phyloP scores from a whole-genome alignment of 2,888 invertebrate genomes.

The Agrilus mali region DNA sequence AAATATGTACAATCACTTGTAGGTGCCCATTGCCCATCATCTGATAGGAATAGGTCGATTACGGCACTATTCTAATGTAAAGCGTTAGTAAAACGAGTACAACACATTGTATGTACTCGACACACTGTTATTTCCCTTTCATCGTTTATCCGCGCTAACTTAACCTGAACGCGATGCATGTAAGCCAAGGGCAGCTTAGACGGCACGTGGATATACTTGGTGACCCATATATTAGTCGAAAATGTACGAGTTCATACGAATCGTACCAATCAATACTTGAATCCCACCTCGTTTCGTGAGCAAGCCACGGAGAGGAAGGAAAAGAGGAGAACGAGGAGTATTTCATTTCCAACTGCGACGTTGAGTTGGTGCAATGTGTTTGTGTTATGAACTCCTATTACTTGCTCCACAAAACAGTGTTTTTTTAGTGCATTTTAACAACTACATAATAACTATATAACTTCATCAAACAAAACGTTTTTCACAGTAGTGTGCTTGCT shows the following conservation, averaged over 20 bases:
- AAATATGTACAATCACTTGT: constrained; percentile 1
- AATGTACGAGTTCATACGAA: constrained; percentile 19
- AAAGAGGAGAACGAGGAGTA: too few relatives aligned
- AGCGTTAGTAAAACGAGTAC: too few relatives aligned
- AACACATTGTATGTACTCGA: too few relatives aligned
- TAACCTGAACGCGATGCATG: constrained; percentile 11
- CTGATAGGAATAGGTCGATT: too few relatives aligned
- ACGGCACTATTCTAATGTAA: too few relatives aligned
- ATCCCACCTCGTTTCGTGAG: constrained; percentile 1
- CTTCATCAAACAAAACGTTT: too few relatives aligned
- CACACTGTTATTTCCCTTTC: not conserved
- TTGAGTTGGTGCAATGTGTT: not conserved
- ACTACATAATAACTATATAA: too few relatives aligned
- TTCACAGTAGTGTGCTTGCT: too few relatives aligned
- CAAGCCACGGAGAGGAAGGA: too few relatives aligned
- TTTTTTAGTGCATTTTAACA: not conserved
- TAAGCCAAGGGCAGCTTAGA: constrained; percentile 22
- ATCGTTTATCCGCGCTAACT: too few relatives aligned
- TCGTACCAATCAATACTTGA: constrained; percentile 20
- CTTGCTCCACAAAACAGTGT: not conserved
- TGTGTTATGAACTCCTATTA: constrained; percentile 2
- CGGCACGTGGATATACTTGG: constrained; percentile 24
- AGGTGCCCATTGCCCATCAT: not conserved
- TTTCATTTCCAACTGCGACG: too few relatives aligned
- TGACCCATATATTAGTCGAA: constrained; percentile 21